Percentiles rank a stretch among this genome's conserved stretches.
These are phyloP conservation scores for Calypte anna DNA, from an alignment of 2,113 vertebrate species.

Conservation along the genomic window DNA sequence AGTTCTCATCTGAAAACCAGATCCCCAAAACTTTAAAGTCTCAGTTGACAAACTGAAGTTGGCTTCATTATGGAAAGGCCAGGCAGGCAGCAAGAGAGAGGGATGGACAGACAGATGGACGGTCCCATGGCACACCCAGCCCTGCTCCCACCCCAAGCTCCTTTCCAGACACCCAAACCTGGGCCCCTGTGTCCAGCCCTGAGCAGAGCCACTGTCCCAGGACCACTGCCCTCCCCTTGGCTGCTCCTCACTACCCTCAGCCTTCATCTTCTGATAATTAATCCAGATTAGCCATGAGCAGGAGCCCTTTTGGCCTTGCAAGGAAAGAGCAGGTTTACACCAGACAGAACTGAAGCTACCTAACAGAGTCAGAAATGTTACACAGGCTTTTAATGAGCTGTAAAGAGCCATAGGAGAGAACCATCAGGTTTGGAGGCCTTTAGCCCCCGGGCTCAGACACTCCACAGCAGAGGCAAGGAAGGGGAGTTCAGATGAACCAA, in stretches of 20 bases:
- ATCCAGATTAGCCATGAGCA: not conserved
- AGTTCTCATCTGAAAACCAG: not conserved
- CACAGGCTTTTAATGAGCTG: not conserved
- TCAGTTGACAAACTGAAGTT: not conserved
- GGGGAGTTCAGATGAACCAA: not conserved
- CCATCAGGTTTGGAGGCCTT: not conserved
- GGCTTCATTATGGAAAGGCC: rapidly evolving
- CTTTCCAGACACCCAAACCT: not conserved
- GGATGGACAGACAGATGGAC: not conserved
- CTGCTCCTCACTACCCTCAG: not conserved
- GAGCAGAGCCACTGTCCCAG: not conserved
- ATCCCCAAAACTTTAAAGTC: not conserved
- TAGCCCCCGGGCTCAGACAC: rapidly evolving
- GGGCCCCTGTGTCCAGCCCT: not conserved
- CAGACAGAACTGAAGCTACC: not conserved
- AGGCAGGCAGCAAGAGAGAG: not conserved
- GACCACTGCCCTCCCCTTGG: not conserved
- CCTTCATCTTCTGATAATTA: too few relatives aligned
- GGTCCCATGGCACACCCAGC: not conserved
- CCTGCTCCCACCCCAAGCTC: not conserved
- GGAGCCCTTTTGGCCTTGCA: not conserved
- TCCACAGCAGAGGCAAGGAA: not conserved
- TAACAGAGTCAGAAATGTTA: not conserved
- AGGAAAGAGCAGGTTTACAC: not conserved
- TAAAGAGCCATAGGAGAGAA: not conserved